Conservation (phyloP, 30 jellyfish, hydroid and myxozoan genomes). For the Hydractinia symbiolongicarpus region DNA sequence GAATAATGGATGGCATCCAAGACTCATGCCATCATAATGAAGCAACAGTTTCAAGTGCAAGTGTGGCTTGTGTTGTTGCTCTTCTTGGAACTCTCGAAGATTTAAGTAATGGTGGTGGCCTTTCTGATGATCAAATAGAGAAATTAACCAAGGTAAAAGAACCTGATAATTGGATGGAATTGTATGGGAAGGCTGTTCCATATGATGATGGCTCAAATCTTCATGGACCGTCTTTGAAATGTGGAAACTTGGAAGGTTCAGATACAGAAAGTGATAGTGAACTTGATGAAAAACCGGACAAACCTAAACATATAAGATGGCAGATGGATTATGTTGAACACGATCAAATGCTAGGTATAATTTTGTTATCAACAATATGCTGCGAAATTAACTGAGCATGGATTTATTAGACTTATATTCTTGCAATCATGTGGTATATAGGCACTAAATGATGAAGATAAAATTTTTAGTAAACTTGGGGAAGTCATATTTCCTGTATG, state of each 20-base stretch:
- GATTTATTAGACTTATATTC: no score
- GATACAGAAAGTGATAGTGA: constrained; percentile 53
- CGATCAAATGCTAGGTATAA: constrained; percentile 53
- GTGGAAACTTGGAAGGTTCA: constrained; percentile 64
- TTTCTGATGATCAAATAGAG: constrained; percentile 69
- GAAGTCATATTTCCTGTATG: no score
- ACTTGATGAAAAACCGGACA: constrained; percentile 53
- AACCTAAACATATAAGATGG: constrained; percentile 95
- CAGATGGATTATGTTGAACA: constrained; percentile 74
- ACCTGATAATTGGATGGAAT: constrained; percentile 68
- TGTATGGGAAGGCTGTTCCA: constrained; percentile 22
- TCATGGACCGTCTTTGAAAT: constrained; percentile 57
- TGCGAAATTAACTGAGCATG: not conserved
- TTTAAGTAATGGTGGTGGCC: constrained; percentile 76
- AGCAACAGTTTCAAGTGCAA: constrained; percentile 81
- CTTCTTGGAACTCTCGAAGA: constrained; percentile 89
- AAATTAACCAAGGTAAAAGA: constrained; percentile 52
- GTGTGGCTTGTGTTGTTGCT: constrained; percentile 98
- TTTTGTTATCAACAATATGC: not conserved
- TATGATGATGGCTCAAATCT: constrained; percentile 56
- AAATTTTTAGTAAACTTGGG: no score
- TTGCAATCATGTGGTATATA: not conserved
- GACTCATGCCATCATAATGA: constrained; percentile 83
- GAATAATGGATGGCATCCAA: constrained; percentile 87
- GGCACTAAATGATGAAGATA: no score